Evolutionary conservation across 2,797 vertebrate species (phyloP), one percentile per base, ranked within the genome.

Genomic region (Pteronotus mesoamericanus): DNA sequence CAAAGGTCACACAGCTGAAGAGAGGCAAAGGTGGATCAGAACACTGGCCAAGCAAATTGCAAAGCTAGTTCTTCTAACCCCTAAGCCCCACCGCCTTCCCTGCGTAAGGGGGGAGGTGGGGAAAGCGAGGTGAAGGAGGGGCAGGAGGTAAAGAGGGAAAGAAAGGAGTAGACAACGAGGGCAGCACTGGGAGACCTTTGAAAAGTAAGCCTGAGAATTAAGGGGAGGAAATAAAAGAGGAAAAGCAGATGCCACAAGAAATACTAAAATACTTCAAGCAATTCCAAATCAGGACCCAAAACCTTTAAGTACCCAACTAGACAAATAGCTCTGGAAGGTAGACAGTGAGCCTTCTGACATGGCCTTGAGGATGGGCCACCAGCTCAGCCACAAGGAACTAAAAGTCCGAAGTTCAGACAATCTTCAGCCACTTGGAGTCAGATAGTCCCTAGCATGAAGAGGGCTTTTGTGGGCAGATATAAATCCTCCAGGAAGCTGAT

Each of bases 1-100:
- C 72, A 86, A 92, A 91, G 74, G 85, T 95, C 91, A 96, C 91
- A 96, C 53, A 95, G 48, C 78, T 95, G 55, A 74, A 51, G 7
- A 89, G 51, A 88, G 5, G 32, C 53, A 94, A 86, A 61, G n/a
- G 12, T 34, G 32, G 46, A 39, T 68, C 16, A 85, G 57, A 96
- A 92, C 46, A 85, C 12, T 48, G 86, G 42, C 72, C 82, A 68
- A 19, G 34, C 24, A 80, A 79, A 64, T 3, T 37, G 24, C 42
- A 92, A 48, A 77, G 68, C 51, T 86, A 83, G 37, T 83, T 93
- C 72, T 86, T 87, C 48, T 55, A 83, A 79, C 10, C 22, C 37
- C 5, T 57, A 89, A 21, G 32, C 11, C 83, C 64, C 32, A 61
- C 46, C 74, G 37, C 34, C 48, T 92, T 89, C 26, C 86, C 34